Evolutionary conservation across 2,888 invertebrate species (phyloP).

Genomic region (Synanthedon myopaeformis): DNA sequence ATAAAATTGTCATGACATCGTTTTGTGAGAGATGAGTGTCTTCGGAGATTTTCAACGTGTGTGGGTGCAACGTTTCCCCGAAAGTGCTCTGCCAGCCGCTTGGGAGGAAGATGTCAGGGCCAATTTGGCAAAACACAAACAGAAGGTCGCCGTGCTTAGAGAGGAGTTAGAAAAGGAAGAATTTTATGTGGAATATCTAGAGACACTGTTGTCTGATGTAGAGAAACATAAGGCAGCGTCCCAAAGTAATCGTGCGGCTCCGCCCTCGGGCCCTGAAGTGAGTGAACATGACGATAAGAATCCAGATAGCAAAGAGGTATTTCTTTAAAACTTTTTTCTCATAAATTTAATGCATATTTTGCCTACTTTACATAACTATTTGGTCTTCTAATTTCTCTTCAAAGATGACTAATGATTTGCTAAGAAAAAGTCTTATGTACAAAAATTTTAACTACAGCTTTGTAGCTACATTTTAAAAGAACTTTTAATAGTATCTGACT

Average conservation of each 20-base stretch:
- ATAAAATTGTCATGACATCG: slow-evolving; percentile 67
- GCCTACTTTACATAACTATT: no score
- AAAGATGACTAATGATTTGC: no score
- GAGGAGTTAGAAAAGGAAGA: slow-evolving; percentile 92
- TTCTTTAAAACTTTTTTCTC: no score
- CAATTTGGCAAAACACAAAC: slow-evolving; percentile 89
- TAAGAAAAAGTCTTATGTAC: no score
- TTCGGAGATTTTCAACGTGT: slow-evolving; percentile 92
- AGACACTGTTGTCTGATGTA: slow-evolving; percentile 85
- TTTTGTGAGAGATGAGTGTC: slow-evolving; percentile 81
- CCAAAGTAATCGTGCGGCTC: slow-evolving; percentile 58
- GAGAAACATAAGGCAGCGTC: slow-evolving; percentile 80
- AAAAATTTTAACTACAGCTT: no score
- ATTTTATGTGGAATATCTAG: slow-evolving; percentile 90
- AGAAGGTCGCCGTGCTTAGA: slow-evolving; percentile 83
- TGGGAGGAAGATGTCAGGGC: slow-evolving; percentile 94
- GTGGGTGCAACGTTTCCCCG: slow-evolving; percentile 92
- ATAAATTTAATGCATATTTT: no score
- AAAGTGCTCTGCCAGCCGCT: slow-evolving; percentile 89
- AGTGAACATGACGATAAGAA: slow-evolving; percentile 54
- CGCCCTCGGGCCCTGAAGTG: slow-evolving; percentile 59
- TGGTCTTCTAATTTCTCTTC: no score
- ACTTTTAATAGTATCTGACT: no score
- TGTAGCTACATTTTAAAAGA: no score
- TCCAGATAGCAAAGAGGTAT: slow-evolving; percentile 60